Base-by-base conservation (phyloP, 2,113 vertebrate species). In the Conger conger region DNA sequence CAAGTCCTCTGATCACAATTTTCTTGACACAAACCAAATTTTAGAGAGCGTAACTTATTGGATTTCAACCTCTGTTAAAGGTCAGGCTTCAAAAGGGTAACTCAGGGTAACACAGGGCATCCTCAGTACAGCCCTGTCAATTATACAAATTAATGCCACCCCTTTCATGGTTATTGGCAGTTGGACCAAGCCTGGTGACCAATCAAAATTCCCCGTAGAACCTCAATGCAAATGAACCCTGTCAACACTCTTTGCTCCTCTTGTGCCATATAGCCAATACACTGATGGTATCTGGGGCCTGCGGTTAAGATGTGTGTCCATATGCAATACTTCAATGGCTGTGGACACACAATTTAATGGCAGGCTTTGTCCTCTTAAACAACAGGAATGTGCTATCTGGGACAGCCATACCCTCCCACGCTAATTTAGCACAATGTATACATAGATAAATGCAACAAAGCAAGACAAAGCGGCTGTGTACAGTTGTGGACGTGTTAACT, bases 341-440 rank as follows among this genome's bases (percentile, higher is more conserved):
- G 35, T 18, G 13, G n/a, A 38, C 33, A 23, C 78, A 85, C 63
- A 88, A 42, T 80, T 87, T 86, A 87, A 33, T 87, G 86, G 45
- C 80, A 40, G 38, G 81, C 90, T 87, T 90, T 91, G 90, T 91
- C 86, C 86, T 86, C 73, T 77, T 87, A 85, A 88, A 92, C 87
- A 92, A 89, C 82, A 63, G 84, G 27, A 80, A 80, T 60, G 73
- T 50, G 82, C 84, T 91, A 90, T 92, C 87, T 79, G 54, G 80
- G 86, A 83, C 80, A 86, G 90, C 89, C 89, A 88, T 84, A 90
- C 89, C 89, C 82, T 82, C 3, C 16, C 68, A 20, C 68, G 50
- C 11, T 80, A 40, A 79, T 45, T 50, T 13, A 20, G 82, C 16
- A 77, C 87, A 90, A 85, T 89, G 82, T 82, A 57, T 68, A 85